phyloP scores from a whole-genome alignment of 2,888 invertebrate genomes.

The Monoplex corrugatus region DNA sequence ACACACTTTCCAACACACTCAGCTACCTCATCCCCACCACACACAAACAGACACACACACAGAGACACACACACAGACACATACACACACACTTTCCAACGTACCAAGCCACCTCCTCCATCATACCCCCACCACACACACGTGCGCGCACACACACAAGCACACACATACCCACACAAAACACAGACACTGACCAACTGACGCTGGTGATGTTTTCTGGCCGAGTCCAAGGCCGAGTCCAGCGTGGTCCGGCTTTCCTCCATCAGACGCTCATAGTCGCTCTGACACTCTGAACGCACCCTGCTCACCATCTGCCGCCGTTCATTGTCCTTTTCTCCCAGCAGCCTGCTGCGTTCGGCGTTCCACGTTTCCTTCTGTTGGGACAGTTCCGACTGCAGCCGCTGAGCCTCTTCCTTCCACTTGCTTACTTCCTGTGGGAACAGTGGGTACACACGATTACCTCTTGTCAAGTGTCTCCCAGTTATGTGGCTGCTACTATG shows the following conservation, averaged over 20 bases:
- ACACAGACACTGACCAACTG: slow-evolving; percentile 43
- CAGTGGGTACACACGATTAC: no score
- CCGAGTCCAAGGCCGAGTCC: slow-evolving; percentile 69
- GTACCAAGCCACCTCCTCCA: background rate
- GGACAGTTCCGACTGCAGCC: slow-evolving; percentile 59
- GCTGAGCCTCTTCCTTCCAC: slow-evolving; percentile 59
- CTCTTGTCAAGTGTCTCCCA: no score
- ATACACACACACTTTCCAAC: background rate
- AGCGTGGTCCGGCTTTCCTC: slow-evolving; percentile 72
- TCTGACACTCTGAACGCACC: slow-evolving; percentile 64
- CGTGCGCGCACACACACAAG: background rate
- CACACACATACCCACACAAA: background rate
- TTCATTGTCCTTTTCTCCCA: slow-evolving; percentile 52
- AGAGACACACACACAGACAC: background rate
- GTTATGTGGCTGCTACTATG: no score
- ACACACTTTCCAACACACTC: no score
- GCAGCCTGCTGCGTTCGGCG: slow-evolving; percentile 63
- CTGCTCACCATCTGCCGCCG: slow-evolving; percentile 45
- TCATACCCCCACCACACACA: no score
- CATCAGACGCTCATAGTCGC: slow-evolving; percentile 70
- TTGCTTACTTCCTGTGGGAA: slow-evolving; percentile 64
- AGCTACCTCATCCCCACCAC: no score
- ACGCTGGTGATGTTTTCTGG: slow-evolving; percentile 65
- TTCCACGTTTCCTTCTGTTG: slow-evolving; percentile 59
- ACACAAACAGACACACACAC: background rate